Evolutionary conservation across 2,797 vertebrate species (phyloP).

Genomic region (Argyrosomus regius): DNA sequence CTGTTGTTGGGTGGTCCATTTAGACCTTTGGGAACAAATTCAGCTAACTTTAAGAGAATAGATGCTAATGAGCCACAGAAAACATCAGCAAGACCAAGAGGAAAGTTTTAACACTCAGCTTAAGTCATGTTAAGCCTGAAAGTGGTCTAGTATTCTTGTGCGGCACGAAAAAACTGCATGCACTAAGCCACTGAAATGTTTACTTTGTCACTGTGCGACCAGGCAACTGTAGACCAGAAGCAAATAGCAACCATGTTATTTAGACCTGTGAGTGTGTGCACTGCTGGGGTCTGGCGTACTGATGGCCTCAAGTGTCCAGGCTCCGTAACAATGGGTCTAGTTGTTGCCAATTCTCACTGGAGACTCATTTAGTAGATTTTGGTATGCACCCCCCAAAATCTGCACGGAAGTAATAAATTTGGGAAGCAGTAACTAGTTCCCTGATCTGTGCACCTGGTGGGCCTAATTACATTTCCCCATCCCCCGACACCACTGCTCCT

Average conservation of each 20-base stretch:
- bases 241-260: constrained; percentile 53
- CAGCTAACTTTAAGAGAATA: constrained; percentile 22
- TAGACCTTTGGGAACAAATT: constrained; percentile 24
- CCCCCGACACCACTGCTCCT: constrained; percentile 68
- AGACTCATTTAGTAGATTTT: constrained; percentile 72
- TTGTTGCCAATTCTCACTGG: constrained; percentile 73
- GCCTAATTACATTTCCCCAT: constrained; percentile 93
- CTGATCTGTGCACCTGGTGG: constrained; percentile 93
- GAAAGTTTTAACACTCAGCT: constrained; percentile 30
- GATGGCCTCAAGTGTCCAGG: constrained; percentile 59
- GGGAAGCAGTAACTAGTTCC: constrained; percentile 92
- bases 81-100: constrained; percentile 8
- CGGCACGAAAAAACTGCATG: constrained; percentile 26
- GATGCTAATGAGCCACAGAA: constrained; percentile 40
- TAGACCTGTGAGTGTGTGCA: constrained; percentile 39
- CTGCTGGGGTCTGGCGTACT: constrained; percentile 20
- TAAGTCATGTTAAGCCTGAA: constrained; percentile 48
- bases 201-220: constrained; percentile 58
- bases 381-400: constrained; percentile 83
- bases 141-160: constrained; percentile 36
- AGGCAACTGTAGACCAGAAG: constrained; percentile 44
- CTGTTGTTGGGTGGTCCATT: constrained; percentile 36
- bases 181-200: constrained; percentile 56
- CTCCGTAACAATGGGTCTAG: constrained; percentile 66
- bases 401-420: constrained; percentile 97